Evolutionary conservation across 2,113 vertebrate species (phyloP).

Genomic region (Mirounga angustirostris): DNA sequence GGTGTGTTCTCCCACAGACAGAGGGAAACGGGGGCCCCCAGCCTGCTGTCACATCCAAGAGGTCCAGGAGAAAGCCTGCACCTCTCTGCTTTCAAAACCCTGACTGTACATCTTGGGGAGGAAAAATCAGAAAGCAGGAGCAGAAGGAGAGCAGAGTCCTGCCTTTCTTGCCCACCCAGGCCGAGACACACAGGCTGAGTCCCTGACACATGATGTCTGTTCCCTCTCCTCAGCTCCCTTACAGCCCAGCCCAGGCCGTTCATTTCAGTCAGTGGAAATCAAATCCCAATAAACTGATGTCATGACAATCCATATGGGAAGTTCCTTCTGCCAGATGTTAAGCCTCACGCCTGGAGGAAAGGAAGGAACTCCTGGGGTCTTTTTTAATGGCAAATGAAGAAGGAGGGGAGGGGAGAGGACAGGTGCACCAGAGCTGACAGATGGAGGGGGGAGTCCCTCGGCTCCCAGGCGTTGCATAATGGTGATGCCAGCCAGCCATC

Average conservation of each 20-base stretch:
- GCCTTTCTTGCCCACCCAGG: background rate
- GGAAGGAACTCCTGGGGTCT: background rate
- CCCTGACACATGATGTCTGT: fast-evolving
- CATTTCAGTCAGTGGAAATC: background rate
- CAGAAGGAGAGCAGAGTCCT: background rate
- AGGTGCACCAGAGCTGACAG: background rate
- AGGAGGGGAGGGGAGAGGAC: background rate
- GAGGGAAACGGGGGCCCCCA: background rate
- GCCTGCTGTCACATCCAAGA: background rate
- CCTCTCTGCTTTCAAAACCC: background rate
- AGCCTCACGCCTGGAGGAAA: background rate
- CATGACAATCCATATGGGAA: background rate
- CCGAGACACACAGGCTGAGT: background rate
- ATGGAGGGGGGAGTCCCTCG: background rate
- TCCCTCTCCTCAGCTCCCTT: background rate
- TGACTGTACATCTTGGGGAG: no score
- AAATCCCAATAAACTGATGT: background rate
- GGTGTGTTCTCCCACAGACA: background rate
- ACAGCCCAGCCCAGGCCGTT: background rate
- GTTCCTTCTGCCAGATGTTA: conserved; percentile 25
- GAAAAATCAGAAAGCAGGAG: background rate
- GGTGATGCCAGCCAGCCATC: background rate
- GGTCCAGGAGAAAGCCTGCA: background rate
- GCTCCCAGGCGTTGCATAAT: fast-evolving
- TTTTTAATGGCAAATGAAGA: background rate